Base-by-base conservation (phyloP, 2,797 vertebrate genomes). In the Poecilia velifera region DNA sequence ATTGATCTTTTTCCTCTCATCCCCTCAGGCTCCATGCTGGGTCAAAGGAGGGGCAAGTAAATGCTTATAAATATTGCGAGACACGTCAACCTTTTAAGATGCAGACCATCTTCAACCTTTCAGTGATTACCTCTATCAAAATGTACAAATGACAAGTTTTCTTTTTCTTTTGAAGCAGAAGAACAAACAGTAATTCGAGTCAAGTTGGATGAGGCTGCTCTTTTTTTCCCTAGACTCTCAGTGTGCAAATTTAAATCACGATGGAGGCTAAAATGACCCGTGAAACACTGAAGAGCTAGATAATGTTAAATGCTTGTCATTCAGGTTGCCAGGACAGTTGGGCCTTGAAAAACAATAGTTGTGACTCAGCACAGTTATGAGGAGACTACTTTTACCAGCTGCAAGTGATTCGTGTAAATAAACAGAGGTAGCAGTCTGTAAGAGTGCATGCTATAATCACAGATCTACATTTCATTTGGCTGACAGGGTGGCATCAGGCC, bases 381-480 rank as follows among this genome's bases (percentile, higher is more conserved):
- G 78, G 87, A 78, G 73, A 86, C 76, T 80, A 83, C 88, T 89
- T 89, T 91, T n/a, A 45, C 76, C 76, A 76, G 76, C 84, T 78
- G 84, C 87, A 89, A 85, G 85, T 90, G 87, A 92, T 91, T 85
- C 88, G 86, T n/a, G 20, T 85, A 78, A 88, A 90, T 86, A 89
- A 93, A 92, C 84, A 80, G 76, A 80, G 83, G 31, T 57, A 82
- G 84, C 89, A 86, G 87, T 86, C 88, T 82, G 73, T 80, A 86
- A 89, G 83, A 92, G 79, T 78, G 82, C 80, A 87, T 88, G 88
- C 87, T 90, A 84, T 93, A 89, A 93, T 92, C 91, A 80, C 89
- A 88, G 86, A 93, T 93, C 90, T 90, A 87, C 90, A 90, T 91
- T 92, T 90, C 85, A 84, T 55, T 84, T 84, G 73, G 86, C 87